Conservation (phyloP, 2,797 vertebrate species). For the Anguilla megastoma region DNA sequence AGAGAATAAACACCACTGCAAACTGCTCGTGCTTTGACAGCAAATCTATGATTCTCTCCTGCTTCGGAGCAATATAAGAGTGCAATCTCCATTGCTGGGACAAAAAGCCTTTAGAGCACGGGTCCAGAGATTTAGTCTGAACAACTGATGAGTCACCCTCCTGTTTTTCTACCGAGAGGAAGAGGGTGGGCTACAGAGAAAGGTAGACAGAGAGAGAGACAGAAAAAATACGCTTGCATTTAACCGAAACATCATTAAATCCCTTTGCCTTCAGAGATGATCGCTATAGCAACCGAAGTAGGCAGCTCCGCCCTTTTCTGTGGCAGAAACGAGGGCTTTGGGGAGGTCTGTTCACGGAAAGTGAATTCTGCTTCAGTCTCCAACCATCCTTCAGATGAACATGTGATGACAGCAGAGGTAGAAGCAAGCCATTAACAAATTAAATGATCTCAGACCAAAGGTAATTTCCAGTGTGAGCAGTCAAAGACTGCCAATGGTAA, state of each 20-base stretch:
- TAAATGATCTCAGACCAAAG: not conserved
- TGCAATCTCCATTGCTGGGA: not conserved
- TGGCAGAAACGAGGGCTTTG: not conserved
- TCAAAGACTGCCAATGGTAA: conserved; percentile 28
- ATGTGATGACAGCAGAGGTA: not conserved
- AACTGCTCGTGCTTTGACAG: not conserved
- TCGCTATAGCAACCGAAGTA: conserved; percentile 30
- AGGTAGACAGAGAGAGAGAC: not conserved
- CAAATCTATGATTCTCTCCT: not conserved
- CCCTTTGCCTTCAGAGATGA: not conserved
- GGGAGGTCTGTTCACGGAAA: not conserved
- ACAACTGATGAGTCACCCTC: conserved; percentile 1
- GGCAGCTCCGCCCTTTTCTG: not conserved
- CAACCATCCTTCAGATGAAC: not conserved
- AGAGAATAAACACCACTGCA: not conserved
- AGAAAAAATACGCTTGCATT: not conserved
- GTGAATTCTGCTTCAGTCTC: not conserved
- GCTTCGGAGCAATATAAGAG: not conserved
- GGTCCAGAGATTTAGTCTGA: not conserved
- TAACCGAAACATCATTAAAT: conserved; percentile 23
- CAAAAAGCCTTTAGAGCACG: not conserved
- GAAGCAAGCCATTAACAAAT: not conserved
- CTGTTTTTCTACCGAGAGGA: not conserved
- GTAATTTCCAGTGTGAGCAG: conserved; percentile 7
- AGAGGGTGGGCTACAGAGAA: not conserved